Evolutionary conservation across 2,888 invertebrate genomes (phyloP).

Genomic region (Cataglyphis altisquamis): DNA sequence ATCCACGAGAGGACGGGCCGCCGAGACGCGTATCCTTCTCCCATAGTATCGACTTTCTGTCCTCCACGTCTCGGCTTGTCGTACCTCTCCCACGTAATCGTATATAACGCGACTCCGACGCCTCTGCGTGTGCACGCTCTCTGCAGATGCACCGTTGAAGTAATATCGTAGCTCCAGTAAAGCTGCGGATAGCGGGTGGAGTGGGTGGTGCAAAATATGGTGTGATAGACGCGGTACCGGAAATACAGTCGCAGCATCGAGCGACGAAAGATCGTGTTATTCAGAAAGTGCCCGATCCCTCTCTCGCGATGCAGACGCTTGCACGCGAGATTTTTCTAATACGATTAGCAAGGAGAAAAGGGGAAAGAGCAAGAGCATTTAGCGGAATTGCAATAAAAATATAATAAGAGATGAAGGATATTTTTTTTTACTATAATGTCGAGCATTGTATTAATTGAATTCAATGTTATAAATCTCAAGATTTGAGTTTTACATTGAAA

Average conservation of each 20-base stretch:
- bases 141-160: slow-evolving; percentile 63
- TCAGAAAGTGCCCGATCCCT: slow-evolving; percentile 31
- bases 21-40: slow-evolving; percentile 67
- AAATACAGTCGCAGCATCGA: slow-evolving; percentile 59
- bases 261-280: slow-evolving; percentile 52
- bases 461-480: not conserved
- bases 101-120: slow-evolving; percentile 65
- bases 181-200: slow-evolving; percentile 31
- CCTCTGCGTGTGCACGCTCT: slow-evolving; percentile 41
- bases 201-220: slow-evolving; percentile 34
- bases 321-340: slow-evolving; percentile 23
- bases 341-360: not conserved
- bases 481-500: not conserved
- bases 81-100: slow-evolving; percentile 66
- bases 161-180: slow-evolving; percentile 54
- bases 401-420: not conserved
- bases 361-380: not conserved
- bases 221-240: slow-evolving; percentile 39
- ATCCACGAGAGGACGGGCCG: slow-evolving; percentile 40
- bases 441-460: not conserved
- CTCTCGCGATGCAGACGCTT: slow-evolving; percentile 52
- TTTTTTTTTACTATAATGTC: not conserved
- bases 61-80: slow-evolving; percentile 64
- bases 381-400: not conserved
- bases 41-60: slow-evolving; percentile 69